Conservation (phyloP, 1,140 invertebrate genomes). For the Pseudomyrmex cubaensis region DNA sequence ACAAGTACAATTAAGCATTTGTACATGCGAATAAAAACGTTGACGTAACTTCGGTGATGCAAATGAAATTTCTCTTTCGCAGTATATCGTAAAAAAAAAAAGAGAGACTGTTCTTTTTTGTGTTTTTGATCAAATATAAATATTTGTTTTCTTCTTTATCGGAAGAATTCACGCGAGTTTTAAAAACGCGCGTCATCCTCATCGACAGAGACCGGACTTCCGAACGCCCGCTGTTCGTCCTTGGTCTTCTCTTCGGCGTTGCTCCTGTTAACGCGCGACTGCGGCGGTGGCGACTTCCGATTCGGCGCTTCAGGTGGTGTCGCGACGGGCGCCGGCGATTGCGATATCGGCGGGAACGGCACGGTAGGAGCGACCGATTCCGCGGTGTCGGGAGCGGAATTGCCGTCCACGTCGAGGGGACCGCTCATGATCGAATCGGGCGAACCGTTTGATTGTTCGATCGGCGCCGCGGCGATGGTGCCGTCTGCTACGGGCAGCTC, state of each 20-base stretch:
- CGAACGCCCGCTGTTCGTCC: slow-evolving; percentile 72
- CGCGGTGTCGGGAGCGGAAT: slow-evolving; percentile 72
- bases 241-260: slow-evolving; percentile 10
- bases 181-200: slow-evolving; percentile 64
- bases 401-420: slow-evolving; percentile 64
- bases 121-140: neutral
- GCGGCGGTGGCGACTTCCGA: neutral
- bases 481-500: slow-evolving; percentile 36
- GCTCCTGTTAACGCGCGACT: neutral
- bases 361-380: slow-evolving; percentile 74
- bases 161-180: neutral
- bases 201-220: slow-evolving; percentile 76
- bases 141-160: neutral
- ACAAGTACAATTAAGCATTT: slow-evolving; percentile 29
- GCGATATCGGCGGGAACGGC: slow-evolving; percentile 73
- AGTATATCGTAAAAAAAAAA: slow-evolving; percentile 1
- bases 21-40: neutral
- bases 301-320: neutral
- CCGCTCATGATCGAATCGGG: slow-evolving; percentile 76
- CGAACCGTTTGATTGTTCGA: slow-evolving; percentile 73
- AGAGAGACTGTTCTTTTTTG: neutral
- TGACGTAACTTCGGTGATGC: no score
- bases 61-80: neutral
- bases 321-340: slow-evolving; percentile 58
- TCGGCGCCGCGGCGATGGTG: slow-evolving; percentile 18